Evolutionary conservation across 2,888 invertebrate species (phyloP).

Genomic region (Tortricodes alternella): DNA sequence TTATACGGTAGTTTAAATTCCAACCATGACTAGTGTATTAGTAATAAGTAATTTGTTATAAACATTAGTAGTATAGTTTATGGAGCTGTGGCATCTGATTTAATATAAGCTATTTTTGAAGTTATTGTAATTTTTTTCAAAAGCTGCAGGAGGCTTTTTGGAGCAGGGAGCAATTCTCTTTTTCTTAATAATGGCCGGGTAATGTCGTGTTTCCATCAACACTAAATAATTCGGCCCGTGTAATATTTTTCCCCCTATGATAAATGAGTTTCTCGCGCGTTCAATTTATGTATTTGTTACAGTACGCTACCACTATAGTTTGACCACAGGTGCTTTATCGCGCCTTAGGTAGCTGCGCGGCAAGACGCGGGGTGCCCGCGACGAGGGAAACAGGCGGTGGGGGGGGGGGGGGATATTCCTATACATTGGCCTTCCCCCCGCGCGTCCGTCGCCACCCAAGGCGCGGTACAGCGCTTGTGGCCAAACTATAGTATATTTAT

Average conservation of each 20-base stretch:
- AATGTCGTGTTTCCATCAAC: conserved; percentile 39
- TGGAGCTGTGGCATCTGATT: conserved; percentile 22
- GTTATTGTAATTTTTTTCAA: conserved; percentile 18
- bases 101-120: conserved; percentile 25
- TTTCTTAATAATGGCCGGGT: conserved; percentile 39
- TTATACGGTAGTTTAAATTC: too few species aligned
- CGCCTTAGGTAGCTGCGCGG: too few species aligned
- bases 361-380: too few species aligned
- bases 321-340: too few species aligned
- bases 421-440: too few species aligned
- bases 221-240: conserved; percentile 38
- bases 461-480: too few species aligned
- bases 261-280: conserved; percentile 41
- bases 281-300: conserved; percentile 39
- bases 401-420: too few species aligned
- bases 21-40: too few species aligned
- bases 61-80: conserved; percentile 24
- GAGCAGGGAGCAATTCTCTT: conserved; percentile 39
- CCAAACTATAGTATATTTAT: too few species aligned
- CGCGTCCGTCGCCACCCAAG: too few species aligned
- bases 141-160: conserved; percentile 7
- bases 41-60: conserved; percentile 13
- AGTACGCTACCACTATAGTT: conserved; percentile 35
- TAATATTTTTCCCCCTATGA: conserved; percentile 35
- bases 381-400: too few species aligned